Evolutionary conservation across 2,797 vertebrate genomes (phyloP), one percentile per base, ranked within the genome.

Genomic region (Coregonus sp.): DNA sequence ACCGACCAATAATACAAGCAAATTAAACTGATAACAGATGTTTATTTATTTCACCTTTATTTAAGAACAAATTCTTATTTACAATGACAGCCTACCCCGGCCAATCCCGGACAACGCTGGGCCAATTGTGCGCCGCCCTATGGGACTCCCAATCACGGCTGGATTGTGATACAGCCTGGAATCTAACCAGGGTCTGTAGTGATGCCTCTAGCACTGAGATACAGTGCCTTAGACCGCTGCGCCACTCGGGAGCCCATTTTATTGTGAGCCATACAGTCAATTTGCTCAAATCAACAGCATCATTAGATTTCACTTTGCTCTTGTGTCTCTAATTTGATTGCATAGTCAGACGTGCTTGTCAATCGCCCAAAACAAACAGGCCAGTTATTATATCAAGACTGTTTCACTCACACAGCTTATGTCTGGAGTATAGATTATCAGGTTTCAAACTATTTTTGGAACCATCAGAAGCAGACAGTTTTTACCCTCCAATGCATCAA

Each of bases 11-110:
- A 77, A 89, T 83, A 72, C 75, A 75, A 80, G 80, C 78, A 81
- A 83, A 89, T 88, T 84, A 77, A 83, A 90, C 83, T 74, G 51
- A 69, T 78, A 85, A 54, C 86, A 84, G 80, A 81, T 78, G 63
- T 80, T 25, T 25, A 25, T 25, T 25, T 25, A 25, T 25, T 25
- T 25, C 25, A 25, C 25, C 25, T 25, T 25, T 25, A 25, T 25
- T 25, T 25, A 25, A 25, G 25, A 25, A 25, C 25, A 25, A 25
- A 25, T 25, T 25, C 25, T 25, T 25, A 25, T 25, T 25, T 25
- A 25, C 25, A 25, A 25, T 25, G 25, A 25, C 25, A 25, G 25
- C 25, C 25, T 25, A 25, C 25, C 25, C 25, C 25, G 25, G 25
- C 25, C 25, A 25, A 25, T 25, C 25, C 25, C 25, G 25, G 25